Conservation (phyloP, 2,113 vertebrate species). For the Fregata magnificens region DNA sequence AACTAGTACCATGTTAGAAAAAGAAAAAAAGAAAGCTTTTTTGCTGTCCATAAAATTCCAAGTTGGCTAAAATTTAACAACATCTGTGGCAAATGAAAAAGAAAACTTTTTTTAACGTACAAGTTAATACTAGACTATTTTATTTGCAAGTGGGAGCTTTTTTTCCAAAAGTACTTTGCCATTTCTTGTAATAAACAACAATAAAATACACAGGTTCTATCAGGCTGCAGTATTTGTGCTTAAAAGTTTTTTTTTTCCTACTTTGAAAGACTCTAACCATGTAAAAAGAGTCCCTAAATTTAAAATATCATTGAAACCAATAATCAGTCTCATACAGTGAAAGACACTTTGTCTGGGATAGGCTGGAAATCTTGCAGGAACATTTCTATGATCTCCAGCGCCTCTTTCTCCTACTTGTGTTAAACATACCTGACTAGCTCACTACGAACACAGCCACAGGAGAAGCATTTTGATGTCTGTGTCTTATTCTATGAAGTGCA, state of each 20-base stretch:
- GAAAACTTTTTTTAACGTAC: neutral
- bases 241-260: neutral
- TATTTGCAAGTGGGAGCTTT: neutral
- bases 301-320: neutral
- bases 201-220: neutral
- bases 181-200: neutral
- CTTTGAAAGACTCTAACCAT: neutral
- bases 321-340: neutral
- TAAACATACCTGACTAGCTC: neutral
- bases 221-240: neutral
- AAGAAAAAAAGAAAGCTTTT: neutral
- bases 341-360: neutral
- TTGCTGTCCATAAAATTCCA: neutral
- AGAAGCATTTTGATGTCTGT: neutral
- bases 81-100: neutral
- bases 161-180: neutral
- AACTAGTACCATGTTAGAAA: neutral
- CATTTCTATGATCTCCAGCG: neutral
- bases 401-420: neutral
- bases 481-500: neutral
- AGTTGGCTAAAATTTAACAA: slow-evolving; percentile 35
- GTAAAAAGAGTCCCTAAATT: neutral
- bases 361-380: neutral
- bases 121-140: neutral
- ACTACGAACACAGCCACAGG: neutral